Evolutionary conservation across 2,888 invertebrate species (phyloP), one percentile per base, ranked within the genome.

Genomic region (Pseudoips prasinana): DNA sequence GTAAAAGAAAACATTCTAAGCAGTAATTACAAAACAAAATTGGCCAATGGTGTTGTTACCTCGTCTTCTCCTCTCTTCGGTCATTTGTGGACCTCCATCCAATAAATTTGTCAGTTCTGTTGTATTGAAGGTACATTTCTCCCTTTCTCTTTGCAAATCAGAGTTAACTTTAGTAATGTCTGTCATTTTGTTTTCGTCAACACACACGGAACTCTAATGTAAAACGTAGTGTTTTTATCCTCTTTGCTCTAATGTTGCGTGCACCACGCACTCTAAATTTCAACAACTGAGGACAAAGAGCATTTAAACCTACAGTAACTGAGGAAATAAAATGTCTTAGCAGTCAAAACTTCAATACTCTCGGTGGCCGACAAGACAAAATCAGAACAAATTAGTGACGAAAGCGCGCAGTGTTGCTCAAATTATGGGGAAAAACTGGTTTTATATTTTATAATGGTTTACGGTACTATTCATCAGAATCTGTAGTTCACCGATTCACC

Each of bases 1-100:
- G n/a, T n/a, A n/a, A n/a, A n/a, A n/a, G n/a, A n/a, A n/a, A n/a
- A n/a, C n/a, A n/a, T n/a, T n/a, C n/a, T n/a, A n/a, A n/a, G n/a
- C n/a, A n/a, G n/a, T n/a, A n/a, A n/a, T n/a, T n/a, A n/a, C n/a
- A n/a, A n/a, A n/a, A n/a, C n/a, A n/a, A n/a, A n/a, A n/a, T n/a
- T n/a, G n/a, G n/a, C n/a, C n/a, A n/a, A n/a, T n/a, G n/a, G n/a
- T n/a, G n/a, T n/a, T n/a, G n/a, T 14, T 72, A 89, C 89, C 89
- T 75, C 78, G 70, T 47, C 75, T 79, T 39, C 67, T 92, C 49
- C 96, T 92, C 58, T 92, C 92, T 30, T 87, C 81, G 1, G 95
- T 96, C 77, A 93, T 94, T 33, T 93, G 90, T 33, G 82, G 79
- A n/a, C 94, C 93, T 3, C 96, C 96, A 79, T 95, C 94, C 51